Evolutionary conservation across 1,140 invertebrate species (phyloP).

Genomic region (Lithobius niger): DNA sequence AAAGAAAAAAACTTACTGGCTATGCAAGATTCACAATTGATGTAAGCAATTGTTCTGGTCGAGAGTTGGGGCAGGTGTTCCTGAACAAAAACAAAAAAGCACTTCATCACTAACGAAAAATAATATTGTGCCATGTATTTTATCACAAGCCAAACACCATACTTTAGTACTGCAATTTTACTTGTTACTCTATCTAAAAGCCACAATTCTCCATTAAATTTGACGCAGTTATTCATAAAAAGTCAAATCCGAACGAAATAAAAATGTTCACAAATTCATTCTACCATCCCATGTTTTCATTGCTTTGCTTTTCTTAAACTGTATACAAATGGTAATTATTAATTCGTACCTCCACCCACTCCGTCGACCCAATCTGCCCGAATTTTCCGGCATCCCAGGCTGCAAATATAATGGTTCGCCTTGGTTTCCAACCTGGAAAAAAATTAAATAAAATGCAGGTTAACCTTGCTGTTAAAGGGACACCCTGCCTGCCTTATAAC

Average conservation of each 20-base stretch:
- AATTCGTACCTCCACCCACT: conserved; percentile 8
- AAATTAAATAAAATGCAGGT: not conserved
- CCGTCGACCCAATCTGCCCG: conserved; percentile 3
- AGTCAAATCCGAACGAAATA: no score
- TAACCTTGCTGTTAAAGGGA: no score
- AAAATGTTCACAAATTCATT: no score
- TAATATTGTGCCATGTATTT: not conserved
- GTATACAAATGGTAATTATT: not conserved
- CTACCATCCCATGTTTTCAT: no score
- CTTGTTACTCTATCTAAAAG: no score
- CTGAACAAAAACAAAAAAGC: not conserved
- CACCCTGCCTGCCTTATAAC: no score
- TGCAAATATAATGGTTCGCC: conserved; percentile 2
- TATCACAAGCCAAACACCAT: not conserved
- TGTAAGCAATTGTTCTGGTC: not conserved
- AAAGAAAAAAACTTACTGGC: not conserved
- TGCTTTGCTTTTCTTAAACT: not conserved
- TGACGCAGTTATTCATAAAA: no score
- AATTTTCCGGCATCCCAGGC: conserved; percentile 6
- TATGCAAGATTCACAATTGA: not conserved
- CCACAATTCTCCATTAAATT: no score
- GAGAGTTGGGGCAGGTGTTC: not conserved
- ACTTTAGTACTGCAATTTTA: no score
- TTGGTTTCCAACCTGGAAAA: conserved; percentile 4
- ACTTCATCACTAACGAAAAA: no score